Conservation (phyloP, 2,797 vertebrate species). For the Paramormyrops hopkinsi region DNA sequence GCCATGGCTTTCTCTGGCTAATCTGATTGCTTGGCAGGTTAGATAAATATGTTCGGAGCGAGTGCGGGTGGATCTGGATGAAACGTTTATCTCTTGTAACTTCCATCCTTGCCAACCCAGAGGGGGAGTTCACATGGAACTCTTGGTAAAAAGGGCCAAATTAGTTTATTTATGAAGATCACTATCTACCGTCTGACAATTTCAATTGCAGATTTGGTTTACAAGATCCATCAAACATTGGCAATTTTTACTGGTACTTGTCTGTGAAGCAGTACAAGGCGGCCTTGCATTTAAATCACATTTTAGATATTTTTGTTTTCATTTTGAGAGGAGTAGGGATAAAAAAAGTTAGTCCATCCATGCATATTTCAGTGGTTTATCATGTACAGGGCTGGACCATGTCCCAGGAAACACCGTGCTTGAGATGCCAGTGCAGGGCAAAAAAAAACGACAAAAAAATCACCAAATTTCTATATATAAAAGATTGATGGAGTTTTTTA, state of each 20-base stretch:
- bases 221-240: too few relatives aligned
- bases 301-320: neutral
- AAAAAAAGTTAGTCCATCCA: neutral
- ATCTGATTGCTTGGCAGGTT: conserved; percentile 27
- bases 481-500: neutral
- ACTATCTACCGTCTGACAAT: neutral
- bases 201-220: neutral
- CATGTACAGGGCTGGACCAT: neutral
- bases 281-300: neutral
- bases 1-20: conserved; percentile 18
- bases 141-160: neutral
- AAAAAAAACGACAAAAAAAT: neutral
- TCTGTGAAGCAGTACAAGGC: neutral
- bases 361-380: neutral
- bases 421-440: neutral
- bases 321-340: neutral
- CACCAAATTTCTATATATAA: neutral
- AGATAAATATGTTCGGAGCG: conserved; percentile 9
- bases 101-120: conserved; percentile 1
- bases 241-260: neutral
- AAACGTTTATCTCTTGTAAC: conserved; percentile 14
- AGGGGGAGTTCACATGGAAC: neutral
- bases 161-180: neutral
- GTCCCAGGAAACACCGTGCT: neutral
- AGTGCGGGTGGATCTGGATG: neutral